phyloP scores from a whole-genome alignment of 2,113 vertebrate genomes.

The Struthio camelus region DNA sequence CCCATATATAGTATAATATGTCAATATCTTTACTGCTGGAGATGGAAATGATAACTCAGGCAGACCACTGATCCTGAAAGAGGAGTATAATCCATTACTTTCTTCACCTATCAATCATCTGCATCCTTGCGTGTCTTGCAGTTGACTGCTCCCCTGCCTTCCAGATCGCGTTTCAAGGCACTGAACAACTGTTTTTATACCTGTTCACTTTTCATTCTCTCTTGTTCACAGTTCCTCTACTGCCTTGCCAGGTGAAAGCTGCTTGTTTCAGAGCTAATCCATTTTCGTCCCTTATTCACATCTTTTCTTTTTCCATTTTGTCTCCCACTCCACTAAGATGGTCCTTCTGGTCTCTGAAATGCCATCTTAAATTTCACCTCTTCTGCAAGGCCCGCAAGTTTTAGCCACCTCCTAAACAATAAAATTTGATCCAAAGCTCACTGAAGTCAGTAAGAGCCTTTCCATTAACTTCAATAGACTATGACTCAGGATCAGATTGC shows the following conservation, averaged over 20 bases:
- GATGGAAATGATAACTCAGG: constrained; percentile 48
- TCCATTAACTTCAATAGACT: not conserved
- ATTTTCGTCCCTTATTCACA: not conserved
- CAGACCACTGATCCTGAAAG: constrained; percentile 33
- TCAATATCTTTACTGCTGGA: constrained; percentile 44
- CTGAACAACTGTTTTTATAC: not conserved
- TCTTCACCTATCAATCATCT: constrained; percentile 33
- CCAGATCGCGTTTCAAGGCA: constrained; percentile 6
- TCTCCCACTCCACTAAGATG: not conserved
- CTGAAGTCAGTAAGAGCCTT: not conserved
- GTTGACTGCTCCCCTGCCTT: not conserved
- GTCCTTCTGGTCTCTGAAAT: not conserved
- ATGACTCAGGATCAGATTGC: not conserved
- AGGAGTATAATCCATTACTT: constrained; percentile 29
- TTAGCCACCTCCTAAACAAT: not conserved
- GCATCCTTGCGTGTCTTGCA: not conserved
- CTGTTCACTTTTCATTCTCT: not conserved
- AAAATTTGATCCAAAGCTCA: not conserved
- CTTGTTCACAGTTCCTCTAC: not conserved
- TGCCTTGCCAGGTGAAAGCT: not conserved
- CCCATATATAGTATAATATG: constrained; percentile 7
- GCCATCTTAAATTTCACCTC: not conserved
- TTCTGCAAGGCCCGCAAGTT: constrained; percentile 9
- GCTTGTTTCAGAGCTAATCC: not conserved
- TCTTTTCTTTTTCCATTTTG: not conserved